These are phyloP conservation scores for Mesaphorura yosii DNA, from an alignment of 1,140 invertebrate genomes.

Conservation along the genomic window DNA sequence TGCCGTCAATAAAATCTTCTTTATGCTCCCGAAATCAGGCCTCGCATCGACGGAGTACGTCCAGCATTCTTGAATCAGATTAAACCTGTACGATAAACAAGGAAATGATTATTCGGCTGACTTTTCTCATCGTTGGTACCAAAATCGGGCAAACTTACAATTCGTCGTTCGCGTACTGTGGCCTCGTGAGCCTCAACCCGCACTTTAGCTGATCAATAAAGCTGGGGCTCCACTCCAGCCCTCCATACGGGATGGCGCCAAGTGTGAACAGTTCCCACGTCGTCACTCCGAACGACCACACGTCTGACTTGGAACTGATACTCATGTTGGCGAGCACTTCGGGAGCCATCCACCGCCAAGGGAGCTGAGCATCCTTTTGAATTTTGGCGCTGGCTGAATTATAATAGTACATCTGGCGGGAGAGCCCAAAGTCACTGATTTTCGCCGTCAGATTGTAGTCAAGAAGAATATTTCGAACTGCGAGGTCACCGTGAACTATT, in stretches of 20 bases:
- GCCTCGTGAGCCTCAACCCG: background rate
- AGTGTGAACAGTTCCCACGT: conserved; percentile 1
- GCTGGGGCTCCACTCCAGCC: background rate
- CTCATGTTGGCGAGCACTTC: background rate
- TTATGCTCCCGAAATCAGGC: no score
- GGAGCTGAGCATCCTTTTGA: background rate
- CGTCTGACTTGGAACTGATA: background rate
- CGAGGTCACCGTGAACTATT: conserved; percentile 23
- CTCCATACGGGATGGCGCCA: background rate
- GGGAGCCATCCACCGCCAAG: background rate
- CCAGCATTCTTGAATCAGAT: no score
- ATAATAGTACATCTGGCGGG: conserved; percentile 31
- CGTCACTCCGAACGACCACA: background rate
- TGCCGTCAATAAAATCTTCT: no score
- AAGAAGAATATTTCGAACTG: conserved; percentile 23
- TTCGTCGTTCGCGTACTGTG: background rate
- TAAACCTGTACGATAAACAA: no score
- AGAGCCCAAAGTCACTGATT: conserved; percentile 26
- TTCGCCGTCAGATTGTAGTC: conserved; percentile 4
- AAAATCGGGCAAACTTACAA: no score
- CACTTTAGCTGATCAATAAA: conserved; percentile 1
- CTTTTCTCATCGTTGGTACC: no score
- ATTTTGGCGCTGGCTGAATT: no score
- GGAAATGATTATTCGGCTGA: no score
- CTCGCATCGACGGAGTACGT: no score